Evolutionary conservation across 2,113 vertebrate genomes (phyloP).

Genomic region (Tyrannus savana): DNA sequence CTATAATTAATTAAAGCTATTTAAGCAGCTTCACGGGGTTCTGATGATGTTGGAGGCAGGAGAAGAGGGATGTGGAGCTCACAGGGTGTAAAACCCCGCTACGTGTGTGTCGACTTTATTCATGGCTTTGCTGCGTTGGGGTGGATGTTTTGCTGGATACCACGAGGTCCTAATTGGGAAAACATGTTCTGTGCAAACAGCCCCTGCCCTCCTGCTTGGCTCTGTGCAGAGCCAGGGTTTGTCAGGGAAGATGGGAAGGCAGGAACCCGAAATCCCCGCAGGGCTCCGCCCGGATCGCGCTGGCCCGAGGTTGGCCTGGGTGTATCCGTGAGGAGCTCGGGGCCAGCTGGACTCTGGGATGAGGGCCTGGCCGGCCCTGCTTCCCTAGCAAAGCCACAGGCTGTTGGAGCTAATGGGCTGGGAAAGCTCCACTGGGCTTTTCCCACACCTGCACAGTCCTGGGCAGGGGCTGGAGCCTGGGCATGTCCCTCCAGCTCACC

Average conservation of each 20-base stretch:
- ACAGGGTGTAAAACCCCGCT: not conserved
- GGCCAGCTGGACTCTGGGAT: not conserved
- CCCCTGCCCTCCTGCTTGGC: not conserved
- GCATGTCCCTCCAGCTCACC: fast-evolving
- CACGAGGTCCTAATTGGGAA: not conserved
- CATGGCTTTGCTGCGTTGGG: not conserved
- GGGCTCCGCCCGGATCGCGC: not conserved
- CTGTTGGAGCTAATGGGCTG: not conserved
- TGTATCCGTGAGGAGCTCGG: not conserved
- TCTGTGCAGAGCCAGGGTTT: not conserved
- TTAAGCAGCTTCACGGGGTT: not conserved
- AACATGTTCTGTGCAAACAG: not conserved
- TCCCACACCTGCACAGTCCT: not conserved
- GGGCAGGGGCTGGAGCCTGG: not conserved
- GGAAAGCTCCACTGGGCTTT: not conserved
- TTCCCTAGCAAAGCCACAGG: not conserved
- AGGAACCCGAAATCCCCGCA: not conserved
- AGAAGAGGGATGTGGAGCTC: not conserved
- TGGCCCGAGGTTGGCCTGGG: not conserved
- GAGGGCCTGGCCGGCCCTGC: not conserved
- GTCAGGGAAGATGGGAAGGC: not conserved
- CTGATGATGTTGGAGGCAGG: not conserved
- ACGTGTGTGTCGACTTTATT: not conserved
- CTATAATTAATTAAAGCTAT: not conserved
- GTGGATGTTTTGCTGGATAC: not conserved